These are phyloP conservation scores for Nemapogon koenigi DNA, from an alignment of 2,888 invertebrate genomes.

Conservation along the genomic window DNA sequence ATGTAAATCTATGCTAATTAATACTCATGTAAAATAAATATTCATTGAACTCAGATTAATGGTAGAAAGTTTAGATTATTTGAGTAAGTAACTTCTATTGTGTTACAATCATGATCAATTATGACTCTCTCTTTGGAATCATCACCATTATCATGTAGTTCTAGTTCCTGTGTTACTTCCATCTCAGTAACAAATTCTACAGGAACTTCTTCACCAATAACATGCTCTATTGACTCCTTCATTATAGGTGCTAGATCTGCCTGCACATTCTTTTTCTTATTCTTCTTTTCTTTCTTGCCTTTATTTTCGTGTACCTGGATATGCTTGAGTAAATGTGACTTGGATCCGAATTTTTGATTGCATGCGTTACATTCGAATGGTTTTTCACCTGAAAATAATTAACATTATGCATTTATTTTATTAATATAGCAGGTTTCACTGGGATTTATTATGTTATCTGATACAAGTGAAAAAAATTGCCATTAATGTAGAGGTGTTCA, in stretches of 20 bases:
- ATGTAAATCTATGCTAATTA: too few relatives aligned
- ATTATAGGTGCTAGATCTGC: neutral
- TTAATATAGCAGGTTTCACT: too few relatives aligned
- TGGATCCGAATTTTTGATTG: conserved; percentile 33
- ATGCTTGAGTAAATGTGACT: conserved; percentile 37
- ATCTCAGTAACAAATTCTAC: neutral
- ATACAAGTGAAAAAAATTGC: too few relatives aligned
- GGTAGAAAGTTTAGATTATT: too few relatives aligned
- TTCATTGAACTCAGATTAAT: too few relatives aligned
- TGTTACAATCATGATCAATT: neutral
- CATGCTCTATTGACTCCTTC: neutral
- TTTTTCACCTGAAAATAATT: conserved; percentile 42
- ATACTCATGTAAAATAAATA: too few relatives aligned
- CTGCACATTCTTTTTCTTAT: neutral
- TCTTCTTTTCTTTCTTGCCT: conserved; percentile 13
- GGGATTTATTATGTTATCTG: too few relatives aligned
- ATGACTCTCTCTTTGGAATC: conserved; percentile 21
- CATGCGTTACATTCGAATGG: conserved; percentile 45
- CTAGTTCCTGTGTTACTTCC: conserved; percentile 23
- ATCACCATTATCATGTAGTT: conserved; percentile 31
- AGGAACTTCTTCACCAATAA: neutral
- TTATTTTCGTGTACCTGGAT: conserved; percentile 31
- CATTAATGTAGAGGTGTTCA: too few relatives aligned
- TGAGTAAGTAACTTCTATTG: neutral
- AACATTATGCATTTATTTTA: too few relatives aligned